Conservation (phyloP, 2,888 invertebrate species). For the Nipponacmea schrenckii region DNA sequence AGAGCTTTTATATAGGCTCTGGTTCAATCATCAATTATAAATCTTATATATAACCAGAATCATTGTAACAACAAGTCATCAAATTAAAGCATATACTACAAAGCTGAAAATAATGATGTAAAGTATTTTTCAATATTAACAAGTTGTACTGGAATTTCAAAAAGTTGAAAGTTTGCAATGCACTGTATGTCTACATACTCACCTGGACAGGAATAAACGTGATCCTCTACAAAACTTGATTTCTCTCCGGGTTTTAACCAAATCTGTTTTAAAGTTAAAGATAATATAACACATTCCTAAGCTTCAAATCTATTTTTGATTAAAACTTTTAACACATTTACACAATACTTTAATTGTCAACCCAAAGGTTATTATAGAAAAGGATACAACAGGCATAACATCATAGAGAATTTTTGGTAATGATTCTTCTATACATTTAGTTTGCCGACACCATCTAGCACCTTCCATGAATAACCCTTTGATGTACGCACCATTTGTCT, state of each 20-base stretch:
- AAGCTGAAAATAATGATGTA: too few relatives aligned
- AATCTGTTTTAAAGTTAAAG: conserved; percentile 49
- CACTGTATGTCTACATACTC: conserved; percentile 13
- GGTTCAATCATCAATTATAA: too few relatives aligned
- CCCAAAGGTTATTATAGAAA: conserved; percentile 17
- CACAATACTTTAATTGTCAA: not conserved
- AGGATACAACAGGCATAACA: conserved; percentile 65
- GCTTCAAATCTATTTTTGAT: not conserved
- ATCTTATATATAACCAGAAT: too few relatives aligned
- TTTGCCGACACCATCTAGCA: conserved; percentile 62
- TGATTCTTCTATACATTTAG: conserved; percentile 57
- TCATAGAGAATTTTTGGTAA: conserved; percentile 62
- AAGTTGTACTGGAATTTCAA: too few relatives aligned
- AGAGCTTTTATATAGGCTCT: too few relatives aligned
- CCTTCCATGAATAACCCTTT: conserved; percentile 66
- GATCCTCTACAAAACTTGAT: conserved; percentile 47
- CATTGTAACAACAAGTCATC: too few relatives aligned
- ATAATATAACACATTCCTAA: not conserved
- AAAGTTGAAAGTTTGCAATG: too few relatives aligned
- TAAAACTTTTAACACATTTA: not conserved
- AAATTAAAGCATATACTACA: too few relatives aligned
- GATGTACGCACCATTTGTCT: conserved; percentile 65
- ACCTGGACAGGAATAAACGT: conserved; percentile 62
- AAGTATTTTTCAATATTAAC: too few relatives aligned
- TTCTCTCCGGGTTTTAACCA: conserved; percentile 62